Conservation (phyloP, 2,888 invertebrate species). For the Spisula subtruncata region DNA sequence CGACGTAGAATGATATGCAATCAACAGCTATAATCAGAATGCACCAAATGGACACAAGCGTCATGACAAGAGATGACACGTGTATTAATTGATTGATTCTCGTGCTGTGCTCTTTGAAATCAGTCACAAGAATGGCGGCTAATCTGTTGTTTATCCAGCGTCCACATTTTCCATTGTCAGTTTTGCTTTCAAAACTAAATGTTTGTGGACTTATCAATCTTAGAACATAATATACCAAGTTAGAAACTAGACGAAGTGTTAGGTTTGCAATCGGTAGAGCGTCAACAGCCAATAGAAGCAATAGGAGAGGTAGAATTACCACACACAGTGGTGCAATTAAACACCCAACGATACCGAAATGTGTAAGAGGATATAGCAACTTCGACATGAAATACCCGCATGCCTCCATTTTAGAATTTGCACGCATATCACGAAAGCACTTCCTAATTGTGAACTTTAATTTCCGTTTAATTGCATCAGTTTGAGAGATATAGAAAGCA, state of each 20-base stretch:
- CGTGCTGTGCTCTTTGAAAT: slow-evolving; percentile 39
- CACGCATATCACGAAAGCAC: slow-evolving; percentile 52
- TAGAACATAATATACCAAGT: slow-evolving; percentile 50
- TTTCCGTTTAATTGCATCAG: slow-evolving; percentile 41
- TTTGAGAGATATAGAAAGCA: slow-evolving; percentile 35
- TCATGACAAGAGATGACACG: slow-evolving; percentile 44
- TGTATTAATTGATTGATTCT: slow-evolving; percentile 55
- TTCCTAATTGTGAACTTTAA: slow-evolving; percentile 54
- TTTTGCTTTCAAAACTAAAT: neutral
- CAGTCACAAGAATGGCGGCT: slow-evolving; percentile 49
- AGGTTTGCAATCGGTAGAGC: slow-evolving; percentile 55
- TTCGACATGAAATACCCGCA: slow-evolving; percentile 40
- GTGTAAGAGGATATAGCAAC: slow-evolving; percentile 39
- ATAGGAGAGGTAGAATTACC: slow-evolving; percentile 31
- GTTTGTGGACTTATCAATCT: slow-evolving; percentile 45
- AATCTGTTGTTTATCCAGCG: slow-evolving; percentile 29
- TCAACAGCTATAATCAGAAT: slow-evolving; percentile 49
- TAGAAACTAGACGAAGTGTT: slow-evolving; percentile 49
- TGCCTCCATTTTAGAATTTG: slow-evolving; percentile 26
- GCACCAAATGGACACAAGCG: slow-evolving; percentile 54
- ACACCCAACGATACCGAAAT: slow-evolving; percentile 53
- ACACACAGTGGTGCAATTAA: slow-evolving; percentile 43
- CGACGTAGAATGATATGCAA: slow-evolving; percentile 64
- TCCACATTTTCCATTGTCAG: neutral
- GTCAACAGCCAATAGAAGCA: slow-evolving; percentile 28